These are phyloP conservation scores for Scyliorhinus canicula DNA, from an alignment of 2,797 vertebrate genomes.

Conservation along the genomic window DNA sequence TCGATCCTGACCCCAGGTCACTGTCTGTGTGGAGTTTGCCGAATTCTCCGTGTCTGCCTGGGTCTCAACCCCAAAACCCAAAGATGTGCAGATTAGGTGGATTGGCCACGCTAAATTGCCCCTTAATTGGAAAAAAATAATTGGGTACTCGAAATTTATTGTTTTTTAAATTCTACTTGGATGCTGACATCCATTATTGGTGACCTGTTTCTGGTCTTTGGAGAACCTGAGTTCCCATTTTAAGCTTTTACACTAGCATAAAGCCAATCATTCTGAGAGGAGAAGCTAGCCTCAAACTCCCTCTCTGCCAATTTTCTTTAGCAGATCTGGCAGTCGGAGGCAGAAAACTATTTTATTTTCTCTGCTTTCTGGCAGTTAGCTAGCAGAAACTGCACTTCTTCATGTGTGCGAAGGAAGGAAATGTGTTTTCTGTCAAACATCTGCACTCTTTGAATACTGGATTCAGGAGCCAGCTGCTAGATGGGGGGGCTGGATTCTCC, in stretches of 20 bases:
- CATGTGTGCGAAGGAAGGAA: neutral
- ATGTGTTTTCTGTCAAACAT: neutral
- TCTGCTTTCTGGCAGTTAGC: neutral
- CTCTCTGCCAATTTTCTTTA: neutral
- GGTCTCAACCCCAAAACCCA: too few relatives aligned
- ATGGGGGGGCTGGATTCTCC: too few relatives aligned
- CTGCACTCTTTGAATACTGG: neutral
- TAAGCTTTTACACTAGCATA: neutral
- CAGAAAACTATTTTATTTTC: neutral
- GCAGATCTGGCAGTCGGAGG: neutral
- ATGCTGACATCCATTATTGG: neutral
- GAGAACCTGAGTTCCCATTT: neutral
- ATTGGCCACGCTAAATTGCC: too few relatives aligned
- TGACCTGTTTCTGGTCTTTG: neutral
- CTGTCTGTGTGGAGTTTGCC: too few relatives aligned
- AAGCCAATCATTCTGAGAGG: too few relatives aligned
- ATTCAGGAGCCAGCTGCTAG: neutral
- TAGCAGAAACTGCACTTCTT: neutral
- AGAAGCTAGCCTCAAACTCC: neutral
- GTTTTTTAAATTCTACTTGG: too few relatives aligned
- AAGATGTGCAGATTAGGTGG: too few relatives aligned
- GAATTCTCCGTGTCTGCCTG: too few relatives aligned
- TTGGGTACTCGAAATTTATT: too few relatives aligned
- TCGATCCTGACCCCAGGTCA: too few relatives aligned
- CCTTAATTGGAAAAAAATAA: too few relatives aligned